Conservation (phyloP, 2,888 invertebrate species). For the Caenorhabditis plicata region DNA sequence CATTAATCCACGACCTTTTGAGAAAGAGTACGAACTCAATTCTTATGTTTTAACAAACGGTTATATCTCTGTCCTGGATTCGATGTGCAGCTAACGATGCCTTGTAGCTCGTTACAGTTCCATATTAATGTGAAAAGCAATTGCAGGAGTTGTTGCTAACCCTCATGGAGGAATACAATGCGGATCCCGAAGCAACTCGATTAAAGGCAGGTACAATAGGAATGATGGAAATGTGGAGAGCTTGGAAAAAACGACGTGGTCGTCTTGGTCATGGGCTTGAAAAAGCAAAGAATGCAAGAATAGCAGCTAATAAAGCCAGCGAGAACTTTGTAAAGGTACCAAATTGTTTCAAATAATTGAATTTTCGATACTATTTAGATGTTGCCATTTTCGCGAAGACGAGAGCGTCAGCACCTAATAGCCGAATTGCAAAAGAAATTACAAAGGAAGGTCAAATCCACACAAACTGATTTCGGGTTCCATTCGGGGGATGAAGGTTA, state of each 20-base stretch:
- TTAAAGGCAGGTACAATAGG: conserved; percentile 49
- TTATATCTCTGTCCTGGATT: too few relatives aligned
- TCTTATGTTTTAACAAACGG: too few relatives aligned
- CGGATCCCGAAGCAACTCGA: conserved; percentile 47
- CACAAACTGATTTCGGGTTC: conserved; percentile 44
- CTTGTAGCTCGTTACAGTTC: too few relatives aligned
- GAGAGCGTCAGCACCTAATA: conserved; percentile 40
- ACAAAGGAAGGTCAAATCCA: conserved; percentile 38
- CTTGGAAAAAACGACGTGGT: conserved; percentile 54
- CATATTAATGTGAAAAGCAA: too few relatives aligned
- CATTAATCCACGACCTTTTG: too few relatives aligned
- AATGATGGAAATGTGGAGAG: conserved; percentile 60
- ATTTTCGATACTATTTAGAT: conserved; percentile 19
- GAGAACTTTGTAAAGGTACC: conserved; percentile 40
- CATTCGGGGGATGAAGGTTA: conserved; percentile 35
- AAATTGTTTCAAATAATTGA: background rate
- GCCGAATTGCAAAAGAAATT: conserved; percentile 44
- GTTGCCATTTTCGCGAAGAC: conserved; percentile 42
- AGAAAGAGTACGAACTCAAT: too few relatives aligned
- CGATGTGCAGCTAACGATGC: too few relatives aligned
- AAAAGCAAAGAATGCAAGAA: conserved; percentile 26
- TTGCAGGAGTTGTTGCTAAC: conserved; percentile 61
- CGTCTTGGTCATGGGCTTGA: conserved; percentile 29
- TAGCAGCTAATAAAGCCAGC: conserved; percentile 38
- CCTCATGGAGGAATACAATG: conserved; percentile 62